Evolutionary conservation across 2,888 invertebrate genomes (phyloP).

Genomic region (Tortricodes alternella): DNA sequence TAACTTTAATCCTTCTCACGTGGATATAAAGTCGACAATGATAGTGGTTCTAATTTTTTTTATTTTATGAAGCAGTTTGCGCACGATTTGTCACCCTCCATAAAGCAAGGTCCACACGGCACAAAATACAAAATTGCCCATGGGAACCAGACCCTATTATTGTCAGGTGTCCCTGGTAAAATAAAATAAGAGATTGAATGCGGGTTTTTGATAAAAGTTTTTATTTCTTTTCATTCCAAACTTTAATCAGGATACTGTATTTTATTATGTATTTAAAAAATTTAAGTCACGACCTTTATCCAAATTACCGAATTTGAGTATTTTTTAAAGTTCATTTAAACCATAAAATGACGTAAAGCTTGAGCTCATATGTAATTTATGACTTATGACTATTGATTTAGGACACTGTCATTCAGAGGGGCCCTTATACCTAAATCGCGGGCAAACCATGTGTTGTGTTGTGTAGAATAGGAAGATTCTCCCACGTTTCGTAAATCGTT

Average conservation of each 20-base stretch:
- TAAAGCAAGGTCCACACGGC: constrained; percentile 44
- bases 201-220: constrained; percentile 22
- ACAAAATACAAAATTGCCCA: constrained; percentile 63
- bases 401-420: constrained; percentile 14
- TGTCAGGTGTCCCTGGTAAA: constrained; percentile 30
- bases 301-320: neutral
- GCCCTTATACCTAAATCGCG: neutral
- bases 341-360: neutral
- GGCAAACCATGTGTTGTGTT: neutral
- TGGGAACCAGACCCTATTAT: constrained; percentile 64
- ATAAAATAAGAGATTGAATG: constrained; percentile 18
- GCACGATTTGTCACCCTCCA: constrained; percentile 56
- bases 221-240: constrained; percentile 14
- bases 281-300: constrained; percentile 35
- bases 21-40: constrained; percentile 30
- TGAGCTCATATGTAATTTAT: constrained; percentile 10
- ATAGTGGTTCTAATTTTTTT: neutral
- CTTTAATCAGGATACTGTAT: constrained; percentile 27
- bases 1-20: constrained; percentile 26
- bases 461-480: neutral
- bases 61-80: constrained; percentile 33
- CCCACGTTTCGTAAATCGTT: neutral
- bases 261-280: constrained; percentile 33
- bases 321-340: neutral
- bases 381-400: constrained; percentile 22